phyloP scores from a whole-genome alignment of 2,797 vertebrate genomes.

The Gadopsis marmoratus region DNA sequence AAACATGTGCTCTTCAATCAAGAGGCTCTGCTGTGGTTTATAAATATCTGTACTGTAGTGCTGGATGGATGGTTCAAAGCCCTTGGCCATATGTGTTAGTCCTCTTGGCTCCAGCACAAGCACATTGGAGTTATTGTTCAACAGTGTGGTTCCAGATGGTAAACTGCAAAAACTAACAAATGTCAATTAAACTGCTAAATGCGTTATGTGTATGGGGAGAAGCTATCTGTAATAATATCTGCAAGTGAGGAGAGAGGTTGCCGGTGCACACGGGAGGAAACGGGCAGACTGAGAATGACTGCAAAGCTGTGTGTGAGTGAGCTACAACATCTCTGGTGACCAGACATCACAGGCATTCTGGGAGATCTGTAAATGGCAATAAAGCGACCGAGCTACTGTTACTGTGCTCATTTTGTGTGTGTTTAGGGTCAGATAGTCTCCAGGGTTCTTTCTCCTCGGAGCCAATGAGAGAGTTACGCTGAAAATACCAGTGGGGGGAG shows the following conservation, averaged over 20 bases:
- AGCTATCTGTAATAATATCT: constrained; percentile 34
- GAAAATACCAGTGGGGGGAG: constrained; percentile 67
- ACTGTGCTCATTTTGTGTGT: constrained; percentile 42
- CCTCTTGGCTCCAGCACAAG: constrained; percentile 62
- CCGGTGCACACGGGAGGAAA: constrained; percentile 6
- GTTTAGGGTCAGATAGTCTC: constrained; percentile 56
- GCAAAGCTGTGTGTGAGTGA: background rate
- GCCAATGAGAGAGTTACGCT: constrained; percentile 76
- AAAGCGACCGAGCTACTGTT: constrained; percentile 33
- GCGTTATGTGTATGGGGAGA: constrained; percentile 16
- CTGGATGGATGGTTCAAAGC: constrained; percentile 75
- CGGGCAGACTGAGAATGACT: constrained; percentile 6
- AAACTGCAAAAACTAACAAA: constrained; percentile 70
- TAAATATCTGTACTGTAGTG: constrained; percentile 82
- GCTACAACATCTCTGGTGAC: constrained; percentile 17
- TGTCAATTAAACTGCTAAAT: constrained; percentile 50
- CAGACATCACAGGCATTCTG: constrained; percentile 25
- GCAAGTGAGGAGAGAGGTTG: constrained; percentile 8
- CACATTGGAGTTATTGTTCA: constrained; percentile 65
- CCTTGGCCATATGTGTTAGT: constrained; percentile 71
- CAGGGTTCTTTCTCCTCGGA: constrained; percentile 60
- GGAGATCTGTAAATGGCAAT: constrained; percentile 26
- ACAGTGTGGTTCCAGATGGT: constrained; percentile 65
- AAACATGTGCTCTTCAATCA: constrained; percentile 86
- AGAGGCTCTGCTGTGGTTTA: constrained; percentile 81